Conservation (phyloP, 2,888 invertebrate species). For the Pheosia gnoma region DNA sequence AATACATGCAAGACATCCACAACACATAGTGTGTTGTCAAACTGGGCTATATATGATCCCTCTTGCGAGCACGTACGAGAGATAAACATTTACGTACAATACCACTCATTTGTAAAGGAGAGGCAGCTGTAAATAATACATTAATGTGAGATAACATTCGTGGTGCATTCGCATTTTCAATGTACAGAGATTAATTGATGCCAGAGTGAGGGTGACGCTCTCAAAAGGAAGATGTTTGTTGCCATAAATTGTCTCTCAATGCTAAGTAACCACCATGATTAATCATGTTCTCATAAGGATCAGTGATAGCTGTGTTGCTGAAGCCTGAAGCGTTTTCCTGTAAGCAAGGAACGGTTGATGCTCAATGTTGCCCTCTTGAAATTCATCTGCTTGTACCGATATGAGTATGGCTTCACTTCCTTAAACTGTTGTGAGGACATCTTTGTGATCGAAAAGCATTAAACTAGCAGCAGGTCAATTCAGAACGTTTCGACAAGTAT, state of each 20-base stretch:
- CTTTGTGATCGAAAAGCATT: too few species aligned
- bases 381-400: too few species aligned
- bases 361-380: too few species aligned
- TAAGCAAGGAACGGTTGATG: too few species aligned
- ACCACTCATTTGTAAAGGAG: not conserved
- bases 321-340: too few species aligned
- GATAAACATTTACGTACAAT: not conserved
- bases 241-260: not conserved
- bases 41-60: not conserved
- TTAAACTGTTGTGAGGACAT: too few species aligned
- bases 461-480: too few species aligned
- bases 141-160: not conserved
- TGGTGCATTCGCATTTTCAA: conserved; percentile 2
- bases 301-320: too few species aligned
- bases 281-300: not conserved
- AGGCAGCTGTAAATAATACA: not conserved
- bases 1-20: too few species aligned
- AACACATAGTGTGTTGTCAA: not conserved
- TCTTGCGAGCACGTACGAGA: not conserved
- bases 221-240: not conserved
- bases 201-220: not conserved
- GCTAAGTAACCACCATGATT: not conserved
- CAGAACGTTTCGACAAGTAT: too few species aligned
- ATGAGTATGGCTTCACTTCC: too few species aligned
- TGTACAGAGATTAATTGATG: not conserved